Evolutionary conservation across 1,140 invertebrate genomes (phyloP).

Genomic region (Gryllus bimaculatus): DNA sequence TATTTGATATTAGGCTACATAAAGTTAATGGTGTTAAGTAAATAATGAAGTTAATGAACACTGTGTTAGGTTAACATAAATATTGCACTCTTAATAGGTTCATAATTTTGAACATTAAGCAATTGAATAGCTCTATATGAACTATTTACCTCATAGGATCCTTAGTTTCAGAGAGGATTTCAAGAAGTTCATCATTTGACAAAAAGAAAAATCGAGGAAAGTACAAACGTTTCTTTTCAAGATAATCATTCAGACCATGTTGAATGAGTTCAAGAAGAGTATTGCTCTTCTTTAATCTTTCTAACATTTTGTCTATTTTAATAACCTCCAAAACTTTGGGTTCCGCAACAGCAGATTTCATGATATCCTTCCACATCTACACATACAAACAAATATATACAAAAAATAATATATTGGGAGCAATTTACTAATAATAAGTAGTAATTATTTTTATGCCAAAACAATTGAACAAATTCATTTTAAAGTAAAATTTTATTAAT

Average conservation of each 20-base stretch:
- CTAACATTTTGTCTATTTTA: conserved; percentile 87
- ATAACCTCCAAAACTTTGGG: conserved; percentile 75
- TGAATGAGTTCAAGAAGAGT: conserved; percentile 80
- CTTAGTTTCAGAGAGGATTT: conserved; percentile 94
- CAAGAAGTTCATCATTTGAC: conserved; percentile 91
- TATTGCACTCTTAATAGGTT: no score
- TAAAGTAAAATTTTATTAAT: no score
- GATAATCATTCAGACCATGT: conserved; percentile 84
- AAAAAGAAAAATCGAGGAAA: conserved; percentile 97
- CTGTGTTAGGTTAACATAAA: no score
- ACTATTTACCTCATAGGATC: conserved; percentile 71
- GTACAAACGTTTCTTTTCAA: conserved; percentile 90
- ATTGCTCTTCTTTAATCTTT: conserved; percentile 81
- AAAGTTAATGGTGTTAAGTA: no score
- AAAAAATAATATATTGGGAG: background rate
- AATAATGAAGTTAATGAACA: no score
- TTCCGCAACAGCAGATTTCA: conserved; percentile 72
- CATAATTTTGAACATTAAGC: no score
- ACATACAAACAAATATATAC: background rate
- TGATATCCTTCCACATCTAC: conserved; percentile 85
- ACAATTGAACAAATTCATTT: no score
- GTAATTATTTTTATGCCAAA: no score
- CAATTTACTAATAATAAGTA: background rate
- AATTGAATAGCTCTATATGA: no score
- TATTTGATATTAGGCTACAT: no score